Evolutionary conservation across 2,797 vertebrate genomes (phyloP).

Genomic region (Malurus leucopterus): DNA sequence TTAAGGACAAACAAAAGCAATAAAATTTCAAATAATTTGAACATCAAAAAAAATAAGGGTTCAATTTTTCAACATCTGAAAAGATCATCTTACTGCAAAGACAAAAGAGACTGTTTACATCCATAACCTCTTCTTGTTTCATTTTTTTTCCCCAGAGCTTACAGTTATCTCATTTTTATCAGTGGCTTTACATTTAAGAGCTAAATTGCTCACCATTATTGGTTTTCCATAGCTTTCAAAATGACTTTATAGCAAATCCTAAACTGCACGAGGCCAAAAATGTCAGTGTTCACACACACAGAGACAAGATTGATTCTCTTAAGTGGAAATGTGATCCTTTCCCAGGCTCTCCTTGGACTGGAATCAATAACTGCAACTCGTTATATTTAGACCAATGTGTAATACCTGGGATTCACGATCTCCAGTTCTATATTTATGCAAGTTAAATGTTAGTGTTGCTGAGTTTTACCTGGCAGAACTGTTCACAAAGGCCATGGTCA

Average conservation of each 20-base stretch:
- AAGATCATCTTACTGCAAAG: constrained; percentile 15
- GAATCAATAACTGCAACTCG: constrained; percentile 50
- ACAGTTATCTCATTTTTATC: constrained; percentile 45
- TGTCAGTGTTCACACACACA: constrained; percentile 34
- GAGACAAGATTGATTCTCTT: constrained; percentile 51
- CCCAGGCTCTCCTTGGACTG: constrained; percentile 58
- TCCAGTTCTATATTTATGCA: constrained; percentile 35
- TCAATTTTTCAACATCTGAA: not conserved
- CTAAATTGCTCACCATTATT: constrained; percentile 57
- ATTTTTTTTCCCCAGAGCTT: constrained; percentile 26
- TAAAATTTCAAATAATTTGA: constrained; percentile 48
- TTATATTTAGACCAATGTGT: constrained; percentile 48
- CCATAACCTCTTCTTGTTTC: not conserved
- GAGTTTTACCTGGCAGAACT: constrained; percentile 16
- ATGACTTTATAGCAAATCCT: constrained; percentile 50
- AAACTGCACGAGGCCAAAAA: constrained; percentile 56
- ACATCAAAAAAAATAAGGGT: not conserved
- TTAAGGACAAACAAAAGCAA: constrained; percentile 65
- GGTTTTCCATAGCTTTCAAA: constrained; percentile 53
- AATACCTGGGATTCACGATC: constrained; percentile 47
- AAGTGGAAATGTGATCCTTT: constrained; percentile 64
- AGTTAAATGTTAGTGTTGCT: constrained; percentile 34
- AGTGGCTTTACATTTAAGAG: constrained; percentile 53
- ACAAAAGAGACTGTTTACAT: constrained; percentile 33
- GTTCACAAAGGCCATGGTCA: not conserved